Evolutionary conservation across 30 jellyfish, hydroid and myxozoan species (phyloP).

Genomic region (Pseudorhiza aurosa): DNA sequence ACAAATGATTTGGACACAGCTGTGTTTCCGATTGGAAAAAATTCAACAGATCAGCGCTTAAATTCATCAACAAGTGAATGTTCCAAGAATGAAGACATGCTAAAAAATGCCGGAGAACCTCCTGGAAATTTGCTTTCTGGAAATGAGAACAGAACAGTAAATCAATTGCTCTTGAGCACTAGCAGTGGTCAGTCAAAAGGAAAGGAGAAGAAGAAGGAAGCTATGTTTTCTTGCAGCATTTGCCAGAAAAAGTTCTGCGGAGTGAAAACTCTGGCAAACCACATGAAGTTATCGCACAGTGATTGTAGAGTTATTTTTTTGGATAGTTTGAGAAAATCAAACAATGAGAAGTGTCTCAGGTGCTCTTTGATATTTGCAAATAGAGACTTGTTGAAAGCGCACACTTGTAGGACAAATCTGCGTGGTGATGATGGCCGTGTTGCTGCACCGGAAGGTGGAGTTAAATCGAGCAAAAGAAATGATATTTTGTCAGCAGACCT

Average conservation of each 20-base stretch:
- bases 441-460: background rate
- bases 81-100: too few species aligned
- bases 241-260: conserved; percentile 38
- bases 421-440: background rate
- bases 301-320: conserved; percentile 15
- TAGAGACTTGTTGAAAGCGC: background rate
- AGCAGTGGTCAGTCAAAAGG: background rate
- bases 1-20: too few species aligned
- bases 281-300: conserved; percentile 12
- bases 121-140: too few species aligned
- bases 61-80: too few species aligned
- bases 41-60: too few species aligned
- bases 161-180: too few species aligned
- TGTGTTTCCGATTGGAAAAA: too few species aligned
- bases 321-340: background rate
- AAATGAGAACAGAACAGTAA: too few species aligned
- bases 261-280: conserved; percentile 28
- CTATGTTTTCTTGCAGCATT: conserved; percentile 19
- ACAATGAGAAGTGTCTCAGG: background rate
- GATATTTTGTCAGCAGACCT: too few species aligned
- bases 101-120: too few species aligned
- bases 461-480: too few species aligned
- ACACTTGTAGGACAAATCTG: background rate
- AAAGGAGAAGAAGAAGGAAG: background rate
- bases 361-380: conserved; percentile 13